These are phyloP conservation scores for Drosophila pruinosa DNA, from an alignment of 1,140 invertebrate species.

Conservation along the genomic window DNA sequence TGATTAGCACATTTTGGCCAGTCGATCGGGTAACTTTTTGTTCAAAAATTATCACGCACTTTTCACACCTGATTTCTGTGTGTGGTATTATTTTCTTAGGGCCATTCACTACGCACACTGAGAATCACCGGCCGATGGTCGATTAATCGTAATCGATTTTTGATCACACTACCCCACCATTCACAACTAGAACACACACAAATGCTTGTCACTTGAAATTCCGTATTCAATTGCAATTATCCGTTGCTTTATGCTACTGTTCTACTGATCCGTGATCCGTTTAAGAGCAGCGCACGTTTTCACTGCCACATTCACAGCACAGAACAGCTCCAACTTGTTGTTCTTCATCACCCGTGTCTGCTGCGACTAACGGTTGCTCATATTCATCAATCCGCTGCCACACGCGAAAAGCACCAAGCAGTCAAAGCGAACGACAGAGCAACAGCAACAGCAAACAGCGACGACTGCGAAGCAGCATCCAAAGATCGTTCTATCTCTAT, in stretches of 20 bases:
- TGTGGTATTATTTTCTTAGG: conserved; percentile 8
- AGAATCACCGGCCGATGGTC: background rate
- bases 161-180: background rate
- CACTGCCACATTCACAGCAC: conserved; percentile 29
- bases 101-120: background rate
- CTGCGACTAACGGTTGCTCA: conserved; percentile 73
- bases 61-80: conserved; percentile 70
- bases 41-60: conserved; percentile 77
- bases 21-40: conserved; percentile 45
- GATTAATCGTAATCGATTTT: conserved; percentile 9
- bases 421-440: conserved; percentile 14
- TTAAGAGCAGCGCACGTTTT: conserved; percentile 19
- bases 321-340: conserved; percentile 71
- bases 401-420: conserved; percentile 46
- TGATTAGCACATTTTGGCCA: conserved; percentile 79
- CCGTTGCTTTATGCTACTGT: conserved; percentile 17
- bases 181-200: background rate
- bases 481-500: conserved; percentile 39
- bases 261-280: conserved; percentile 36
- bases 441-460: conserved; percentile 1
- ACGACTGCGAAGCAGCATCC: conserved; percentile 60
- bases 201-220: conserved; percentile 23
- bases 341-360: conserved; percentile 79
- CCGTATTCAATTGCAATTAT: conserved; percentile 31
- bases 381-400: conserved; percentile 56